Evolutionary conservation across 2,888 invertebrate genomes (phyloP).

Genomic region (Cosmorhoe ocellata): DNA sequence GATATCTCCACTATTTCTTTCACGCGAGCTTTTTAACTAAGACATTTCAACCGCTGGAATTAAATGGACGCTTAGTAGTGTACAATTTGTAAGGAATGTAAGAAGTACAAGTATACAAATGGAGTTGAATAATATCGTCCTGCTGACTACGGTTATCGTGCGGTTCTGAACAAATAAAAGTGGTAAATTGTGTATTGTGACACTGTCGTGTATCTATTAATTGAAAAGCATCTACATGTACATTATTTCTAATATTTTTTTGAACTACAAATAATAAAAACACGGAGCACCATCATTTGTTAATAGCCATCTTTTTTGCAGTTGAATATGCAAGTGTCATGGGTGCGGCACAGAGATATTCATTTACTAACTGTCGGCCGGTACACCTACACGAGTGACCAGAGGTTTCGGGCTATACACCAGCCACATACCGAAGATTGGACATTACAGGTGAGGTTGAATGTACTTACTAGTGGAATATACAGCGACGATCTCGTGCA

Average conservation of each 20-base stretch:
- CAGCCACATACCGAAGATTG: conserved; percentile 94
- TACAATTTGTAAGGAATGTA: conserved; percentile 17
- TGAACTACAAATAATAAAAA: too few relatives aligned
- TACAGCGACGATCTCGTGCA: too few relatives aligned
- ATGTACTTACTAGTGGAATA: too few relatives aligned
- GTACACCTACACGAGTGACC: conserved; percentile 96
- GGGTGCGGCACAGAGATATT: conserved; percentile 95
- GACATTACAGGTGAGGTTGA: conserved; percentile 86
- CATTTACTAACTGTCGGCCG: conserved; percentile 94
- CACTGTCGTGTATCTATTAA: too few relatives aligned
- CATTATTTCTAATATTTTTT: too few relatives aligned
- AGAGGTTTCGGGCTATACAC: conserved; percentile 94
- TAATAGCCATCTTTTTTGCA: conserved; percentile 48
- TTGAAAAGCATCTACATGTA: too few relatives aligned
- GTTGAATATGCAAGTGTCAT: conserved; percentile 90
- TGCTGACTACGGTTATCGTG: not conserved
- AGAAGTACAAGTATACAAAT: not conserved
- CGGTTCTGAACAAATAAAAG: too few relatives aligned
- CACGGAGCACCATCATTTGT: too few relatives aligned
- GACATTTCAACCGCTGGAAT: conserved; percentile 25
- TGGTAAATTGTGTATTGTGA: too few relatives aligned
- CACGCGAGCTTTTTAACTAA: conserved; percentile 37
- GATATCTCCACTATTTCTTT: conserved; percentile 48
- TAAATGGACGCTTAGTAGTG: conserved; percentile 19
- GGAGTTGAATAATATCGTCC: not conserved